phyloP scores from a whole-genome alignment of 2,888 invertebrate genomes.

The Congeria kusceri region DNA sequence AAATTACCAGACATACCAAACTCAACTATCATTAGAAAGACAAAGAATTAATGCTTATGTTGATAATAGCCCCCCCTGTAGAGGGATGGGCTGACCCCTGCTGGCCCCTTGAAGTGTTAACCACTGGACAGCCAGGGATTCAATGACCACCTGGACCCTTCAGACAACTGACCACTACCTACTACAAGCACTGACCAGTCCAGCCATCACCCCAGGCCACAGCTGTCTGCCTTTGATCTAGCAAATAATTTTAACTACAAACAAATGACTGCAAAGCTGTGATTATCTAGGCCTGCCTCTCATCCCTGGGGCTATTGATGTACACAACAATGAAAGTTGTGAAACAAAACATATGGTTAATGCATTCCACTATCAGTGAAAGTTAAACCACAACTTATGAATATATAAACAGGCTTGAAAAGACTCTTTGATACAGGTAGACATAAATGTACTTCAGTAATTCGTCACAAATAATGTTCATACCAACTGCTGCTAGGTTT shows the following conservation, averaged over 20 bases:
- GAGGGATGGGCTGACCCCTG: neutral
- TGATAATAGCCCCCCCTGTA: neutral
- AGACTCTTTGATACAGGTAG: no score
- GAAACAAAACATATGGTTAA: slow-evolving; percentile 43
- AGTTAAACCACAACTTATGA: no score
- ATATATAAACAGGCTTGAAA: no score
- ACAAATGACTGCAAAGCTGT: slow-evolving; percentile 25
- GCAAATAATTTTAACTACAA: slow-evolving; percentile 16
- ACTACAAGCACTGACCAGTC: slow-evolving; percentile 34
- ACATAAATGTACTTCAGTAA: no score
- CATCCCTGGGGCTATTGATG: slow-evolving; percentile 23
- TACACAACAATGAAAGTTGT: slow-evolving; percentile 21
- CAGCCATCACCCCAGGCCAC: slow-evolving; percentile 23
- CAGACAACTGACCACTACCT: slow-evolving; percentile 3
- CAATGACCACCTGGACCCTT: neutral
- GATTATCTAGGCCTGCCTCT: slow-evolving; percentile 23
- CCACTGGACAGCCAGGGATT: neutral
- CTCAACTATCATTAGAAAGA: no score
- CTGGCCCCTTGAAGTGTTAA: slow-evolving; percentile 1
- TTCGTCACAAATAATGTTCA: neutral
- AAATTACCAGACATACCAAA: no score
- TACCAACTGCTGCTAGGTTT: slow-evolving; percentile 30
- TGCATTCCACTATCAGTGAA: slow-evolving; percentile 15
- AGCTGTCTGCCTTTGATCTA: slow-evolving; percentile 43
- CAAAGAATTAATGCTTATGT: no score